Evolutionary conservation across 2,888 invertebrate species (phyloP), one percentile per base, ranked within the genome.

Genomic region (Callyntrura sp.): DNA sequence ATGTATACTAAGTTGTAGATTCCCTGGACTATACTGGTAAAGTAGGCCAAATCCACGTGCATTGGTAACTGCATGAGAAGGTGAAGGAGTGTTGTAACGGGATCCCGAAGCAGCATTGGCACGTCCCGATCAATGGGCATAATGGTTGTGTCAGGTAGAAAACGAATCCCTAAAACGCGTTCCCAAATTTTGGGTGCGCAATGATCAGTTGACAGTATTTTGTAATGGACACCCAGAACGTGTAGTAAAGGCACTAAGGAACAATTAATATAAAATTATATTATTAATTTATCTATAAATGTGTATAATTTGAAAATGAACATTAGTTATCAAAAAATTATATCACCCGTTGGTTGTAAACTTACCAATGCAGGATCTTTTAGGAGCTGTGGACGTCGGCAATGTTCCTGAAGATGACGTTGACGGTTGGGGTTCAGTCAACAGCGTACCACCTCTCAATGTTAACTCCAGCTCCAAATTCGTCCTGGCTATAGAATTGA

Each of bases 391-490:
- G 93, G 96, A 88, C 3, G 88, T 82, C 43, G 82, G 68, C 25
- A 89, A 20, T 3, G 81, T 17, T n/a, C 25, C 95, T 92, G 95
- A 95, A 0, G 95, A 94, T 51, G 88, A 85, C 0, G 91, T 83
- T 68, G 95, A 94, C 2, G 94, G 93, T 73, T 93, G 93, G n/a
- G 93, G 94, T 11, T 95, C 94, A 20, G 87, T 85, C 92, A 95
- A 95, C 12, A 98, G 95, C n/a, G 96, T 96, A 11, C 98, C 98
- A n/a, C 97, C 98, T 68, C 98, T 96, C 94, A 98, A 98, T 91
- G 98, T 97, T 70, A 99, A 96, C 95, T 99, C 98, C 89, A 98
- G 96, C 95, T 99, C 99, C 90, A 99, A 96, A 95, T 98, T 98
- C 79, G 98, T 98, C 93, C 99, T 96, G 78, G 97, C 97, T 91